Conservation (phyloP, 2,888 invertebrate species). For the Brenthis hecate region DNA sequence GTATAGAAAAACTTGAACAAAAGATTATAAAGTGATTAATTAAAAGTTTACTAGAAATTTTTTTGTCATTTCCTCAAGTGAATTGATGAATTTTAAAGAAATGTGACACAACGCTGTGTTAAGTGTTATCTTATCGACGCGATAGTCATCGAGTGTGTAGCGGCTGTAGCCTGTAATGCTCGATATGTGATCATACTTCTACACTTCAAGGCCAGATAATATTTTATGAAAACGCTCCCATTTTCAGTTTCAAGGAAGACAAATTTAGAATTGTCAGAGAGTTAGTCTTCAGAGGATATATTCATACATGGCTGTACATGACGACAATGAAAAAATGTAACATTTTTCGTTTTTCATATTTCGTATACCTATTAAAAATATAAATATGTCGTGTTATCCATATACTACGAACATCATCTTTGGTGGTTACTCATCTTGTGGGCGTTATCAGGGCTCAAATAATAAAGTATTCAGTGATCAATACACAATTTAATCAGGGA, state of each 20-base stretch:
- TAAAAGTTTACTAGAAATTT: neutral
- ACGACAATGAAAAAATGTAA: too few relatives aligned
- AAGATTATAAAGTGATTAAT: neutral
- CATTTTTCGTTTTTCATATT: too few relatives aligned
- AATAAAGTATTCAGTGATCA: too few relatives aligned
- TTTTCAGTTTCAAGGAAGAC: neutral
- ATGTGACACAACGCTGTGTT: neutral
- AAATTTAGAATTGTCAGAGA: too few relatives aligned
- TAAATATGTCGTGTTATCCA: too few relatives aligned
- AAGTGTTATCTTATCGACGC: constrained; percentile 4
- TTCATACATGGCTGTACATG: too few relatives aligned
- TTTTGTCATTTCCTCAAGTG: constrained; percentile 8
- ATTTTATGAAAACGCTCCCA: neutral
- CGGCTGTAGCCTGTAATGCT: neutral
- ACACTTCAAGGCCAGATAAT: neutral
- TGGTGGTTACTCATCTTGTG: too few relatives aligned
- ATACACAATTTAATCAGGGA: too few relatives aligned
- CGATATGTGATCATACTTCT: neutral
- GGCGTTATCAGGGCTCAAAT: too few relatives aligned
- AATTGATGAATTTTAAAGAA: constrained; percentile 6
- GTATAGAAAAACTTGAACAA: neutral
- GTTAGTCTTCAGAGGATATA: too few relatives aligned
- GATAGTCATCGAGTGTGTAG: constrained; percentile 3
- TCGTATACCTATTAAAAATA: too few relatives aligned
- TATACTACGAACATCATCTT: too few relatives aligned